Base-by-base conservation (phyloP, 2,797 vertebrate species). In the Lagodon rhomboides region DNA sequence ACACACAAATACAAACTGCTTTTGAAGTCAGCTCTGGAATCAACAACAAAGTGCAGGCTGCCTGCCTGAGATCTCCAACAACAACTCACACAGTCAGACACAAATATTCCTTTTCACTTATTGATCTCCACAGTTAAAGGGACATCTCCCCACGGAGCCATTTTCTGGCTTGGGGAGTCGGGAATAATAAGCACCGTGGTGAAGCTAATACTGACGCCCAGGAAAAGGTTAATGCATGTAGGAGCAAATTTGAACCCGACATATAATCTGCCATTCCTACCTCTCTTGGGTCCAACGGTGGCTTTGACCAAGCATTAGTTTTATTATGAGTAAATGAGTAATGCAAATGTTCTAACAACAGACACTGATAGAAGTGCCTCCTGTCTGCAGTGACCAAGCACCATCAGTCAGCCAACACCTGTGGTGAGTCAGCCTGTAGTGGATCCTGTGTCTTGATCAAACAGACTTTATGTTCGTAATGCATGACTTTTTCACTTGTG, bases 91-190 rank as follows among this genome's bases (percentile, higher is more conserved):
- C 41, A 15, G 44, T 3, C 43, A 11, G 10, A 54, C 59, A 77
- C 43, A 53, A n/a, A 62, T 10, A 60, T 30, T 77, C 17, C 44
- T 30, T 58, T 73, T 80, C 0, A 58, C 16, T 58, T 76, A 87
- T 79, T 82, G 81, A 83, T 85, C 60, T 47, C 67, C 44, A 53
- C 23, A 55, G n/a, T 4, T 30, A 12, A n/a, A 47, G n/a, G 1
- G 22, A 54, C n/a, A 3, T 50, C n/a, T 59, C 72, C 44, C 50
- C 17, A 12, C 4, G 51, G 27, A 68, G 0, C 34, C 8, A 58
- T 69, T 72, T 63, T 67, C 47, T 69, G 60, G 6, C 18, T 20
- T 13, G 44, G 51, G 20, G 54, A 50, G 55, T 76, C 47, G 44
- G 11, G 79, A 67, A 72, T 73, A 75, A 82, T 54, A 20, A 71